These are phyloP conservation scores for Latheticus oryzae DNA, from an alignment of 2,888 invertebrate species.

Conservation along the genomic window DNA sequence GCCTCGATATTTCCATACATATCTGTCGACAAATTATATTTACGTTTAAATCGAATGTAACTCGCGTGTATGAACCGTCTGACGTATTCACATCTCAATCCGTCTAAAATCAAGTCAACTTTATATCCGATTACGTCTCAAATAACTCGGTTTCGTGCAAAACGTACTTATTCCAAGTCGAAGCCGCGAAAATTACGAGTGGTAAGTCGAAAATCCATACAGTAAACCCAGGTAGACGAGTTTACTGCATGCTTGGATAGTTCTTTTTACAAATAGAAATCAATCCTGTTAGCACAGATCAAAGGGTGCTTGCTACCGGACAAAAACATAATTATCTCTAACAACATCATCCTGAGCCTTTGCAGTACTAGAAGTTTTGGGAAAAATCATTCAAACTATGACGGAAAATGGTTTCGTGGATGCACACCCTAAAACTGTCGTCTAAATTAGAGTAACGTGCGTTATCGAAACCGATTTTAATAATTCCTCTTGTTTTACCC, in stretches of 20 bases:
- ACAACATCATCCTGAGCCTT: too few species aligned
- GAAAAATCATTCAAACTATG: too few species aligned
- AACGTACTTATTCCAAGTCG: constrained; percentile 35
- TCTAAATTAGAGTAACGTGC: constrained; percentile 34
- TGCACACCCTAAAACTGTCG: constrained; percentile 36
- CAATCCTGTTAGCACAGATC: constrained; percentile 37
- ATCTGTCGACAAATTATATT: constrained; percentile 50
- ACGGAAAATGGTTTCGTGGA: constrained; percentile 11
- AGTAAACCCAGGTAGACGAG: constrained; percentile 41
- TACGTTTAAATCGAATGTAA: constrained; percentile 50
- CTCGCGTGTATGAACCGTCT: constrained; percentile 44
- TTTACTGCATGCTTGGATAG: constrained; percentile 39
- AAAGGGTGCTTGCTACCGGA: constrained; percentile 26
- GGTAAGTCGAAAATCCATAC: constrained; percentile 30
- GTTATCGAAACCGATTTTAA: constrained; percentile 24
- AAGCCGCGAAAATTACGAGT: constrained; percentile 30
- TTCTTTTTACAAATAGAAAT: constrained; percentile 38
- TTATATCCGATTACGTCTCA: constrained; percentile 45
- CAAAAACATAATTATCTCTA: constrained; percentile 28
- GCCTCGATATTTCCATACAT: constrained; percentile 45
- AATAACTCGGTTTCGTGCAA: constrained; percentile 42
- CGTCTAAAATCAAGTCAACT: constrained; percentile 46
- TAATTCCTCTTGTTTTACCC: constrained; percentile 27
- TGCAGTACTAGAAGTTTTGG: too few species aligned
- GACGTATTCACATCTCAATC: constrained; percentile 43